Evolutionary conservation across 2,113 vertebrate species (phyloP).

Genomic region (Colinus virginianus): DNA sequence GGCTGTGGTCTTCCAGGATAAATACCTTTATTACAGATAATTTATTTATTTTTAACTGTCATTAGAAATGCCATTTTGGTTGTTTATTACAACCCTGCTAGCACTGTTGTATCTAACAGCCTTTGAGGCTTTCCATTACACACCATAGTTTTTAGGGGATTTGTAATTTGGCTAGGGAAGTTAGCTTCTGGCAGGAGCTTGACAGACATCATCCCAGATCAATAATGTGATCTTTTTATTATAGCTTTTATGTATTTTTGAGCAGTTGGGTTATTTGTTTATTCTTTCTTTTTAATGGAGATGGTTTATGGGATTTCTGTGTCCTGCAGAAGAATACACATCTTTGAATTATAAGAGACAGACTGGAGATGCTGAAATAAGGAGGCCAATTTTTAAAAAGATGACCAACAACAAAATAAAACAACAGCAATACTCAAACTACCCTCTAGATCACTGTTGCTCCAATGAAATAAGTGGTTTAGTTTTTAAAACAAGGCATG

Average conservation of each 20-base stretch:
- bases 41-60: not conserved
- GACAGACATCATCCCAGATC: not conserved
- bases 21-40: not conserved
- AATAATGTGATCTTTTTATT: not conserved
- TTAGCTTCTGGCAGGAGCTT: not conserved
- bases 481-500: not conserved
- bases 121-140: slow-evolving; percentile 5
- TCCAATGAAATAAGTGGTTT: not conserved
- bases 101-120: not conserved
- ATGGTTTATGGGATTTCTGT: not conserved
- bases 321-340: not conserved
- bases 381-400: not conserved
- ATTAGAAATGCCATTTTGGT: not conserved
- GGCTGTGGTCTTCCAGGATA: not conserved
- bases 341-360: not conserved
- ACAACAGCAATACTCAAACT: rapidly evolving
- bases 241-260: not conserved
- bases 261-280: not conserved
- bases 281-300: not conserved
- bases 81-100: not conserved
- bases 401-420: not conserved
- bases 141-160: not conserved
- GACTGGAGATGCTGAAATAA: not conserved
- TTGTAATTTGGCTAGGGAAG: not conserved
- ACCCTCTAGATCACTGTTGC: not conserved